Base-by-base conservation (phyloP, 2,113 vertebrate species). In the Pungitius pungitius region DNA sequence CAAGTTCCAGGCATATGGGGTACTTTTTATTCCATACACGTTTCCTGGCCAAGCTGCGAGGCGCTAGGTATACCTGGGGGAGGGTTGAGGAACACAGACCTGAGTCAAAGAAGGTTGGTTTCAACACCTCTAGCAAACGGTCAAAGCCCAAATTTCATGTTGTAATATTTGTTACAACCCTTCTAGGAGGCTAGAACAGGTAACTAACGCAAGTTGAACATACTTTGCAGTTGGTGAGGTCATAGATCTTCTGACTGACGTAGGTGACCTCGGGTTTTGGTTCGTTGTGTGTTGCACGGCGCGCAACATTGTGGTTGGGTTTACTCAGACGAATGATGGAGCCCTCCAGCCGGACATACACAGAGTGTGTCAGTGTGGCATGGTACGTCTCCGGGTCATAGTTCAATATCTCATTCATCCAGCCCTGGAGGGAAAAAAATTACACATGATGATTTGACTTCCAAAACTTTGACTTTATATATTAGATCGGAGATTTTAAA, bases 21-120 rank as follows among this genome's bases (percentile, higher is more conserved):
- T 99, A 99, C 67, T 99, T 99, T 88, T 99, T 99, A 92, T 99
- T 99, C 97, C 97, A 99, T 57, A 99, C 82, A 11, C 97, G 92
- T 77, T 99, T 99, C 81, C 96, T 94, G 82, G 98, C 98, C 88
- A 99, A 93, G 85, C 91, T 95, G 64, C 93, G 95, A 66, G 98
- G 98, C 71, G 95, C 93, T 64, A 99, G 91, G 87, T 94, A 95
- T 62, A 99, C 95, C 97, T 99, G 86, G 57, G 59, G 76, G 35
- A 66, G 17, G 33, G 66, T 58, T 45, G 24, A 4, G 1, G 7
- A 24, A 22, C 51, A 33, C 40, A 42, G 22, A 49, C 1, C 17
- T 1, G 11, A 15, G 40, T 26, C 3, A 27, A 8, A 43, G 13
- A 56, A 20, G 22, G 6, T 30, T 42, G 20, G 4, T 13, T 63